These are phyloP conservation scores for Falcaria lacertinaria DNA, from an alignment of 2,888 invertebrate species.

Conservation along the genomic window DNA sequence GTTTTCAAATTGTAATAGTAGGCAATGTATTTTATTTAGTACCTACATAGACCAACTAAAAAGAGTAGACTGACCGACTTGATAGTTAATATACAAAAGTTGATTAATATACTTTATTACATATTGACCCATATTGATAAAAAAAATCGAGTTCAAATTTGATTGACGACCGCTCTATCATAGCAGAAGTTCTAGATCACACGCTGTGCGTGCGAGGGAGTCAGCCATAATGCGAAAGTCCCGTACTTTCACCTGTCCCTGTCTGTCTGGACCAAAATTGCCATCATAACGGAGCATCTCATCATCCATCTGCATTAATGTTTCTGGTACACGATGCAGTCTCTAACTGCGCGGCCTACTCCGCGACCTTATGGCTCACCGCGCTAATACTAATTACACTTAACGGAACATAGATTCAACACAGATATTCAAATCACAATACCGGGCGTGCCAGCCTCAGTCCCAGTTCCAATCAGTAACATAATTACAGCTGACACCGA, in stretches of 20 bases:
- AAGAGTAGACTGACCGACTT: too few relatives aligned
- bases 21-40: too few relatives aligned
- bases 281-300: background rate
- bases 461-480: too few relatives aligned
- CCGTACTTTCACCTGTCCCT: constrained; percentile 43
- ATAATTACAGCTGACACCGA: too few relatives aligned
- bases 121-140: too few relatives aligned
- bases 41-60: too few relatives aligned
- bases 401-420: background rate
- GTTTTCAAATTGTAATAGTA: too few relatives aligned
- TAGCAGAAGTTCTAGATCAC: constrained; percentile 15
- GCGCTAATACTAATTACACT: background rate
- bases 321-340: background rate
- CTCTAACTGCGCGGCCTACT: background rate
- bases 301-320: background rate
- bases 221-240: constrained; percentile 28
- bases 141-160: background rate
- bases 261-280: background rate
- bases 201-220: constrained; percentile 12
- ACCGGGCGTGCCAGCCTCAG: too few relatives aligned
- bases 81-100: too few relatives aligned
- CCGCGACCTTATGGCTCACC: background rate
- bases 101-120: too few relatives aligned
- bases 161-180: background rate
- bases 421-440: too few relatives aligned